These are phyloP conservation scores for Epinotia brunnichana DNA, from an alignment of 2,888 invertebrate species.

Conservation along the genomic window DNA sequence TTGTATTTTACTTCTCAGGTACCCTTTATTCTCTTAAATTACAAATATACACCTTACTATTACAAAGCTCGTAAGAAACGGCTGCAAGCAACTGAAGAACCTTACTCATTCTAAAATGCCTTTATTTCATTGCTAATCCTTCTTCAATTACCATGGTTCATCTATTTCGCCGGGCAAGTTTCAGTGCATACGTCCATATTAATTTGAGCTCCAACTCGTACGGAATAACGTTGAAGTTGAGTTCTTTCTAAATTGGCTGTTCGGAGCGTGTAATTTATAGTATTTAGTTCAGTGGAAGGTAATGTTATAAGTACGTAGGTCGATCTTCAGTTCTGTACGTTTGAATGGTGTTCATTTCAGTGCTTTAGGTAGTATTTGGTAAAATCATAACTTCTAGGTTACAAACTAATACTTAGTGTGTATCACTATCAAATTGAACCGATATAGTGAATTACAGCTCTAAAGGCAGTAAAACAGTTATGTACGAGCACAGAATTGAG, in stretches of 20 bases:
- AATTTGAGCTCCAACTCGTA: neutral
- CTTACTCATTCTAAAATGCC: neutral
- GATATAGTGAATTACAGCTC: no score
- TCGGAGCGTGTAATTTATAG: slow-evolving; percentile 31
- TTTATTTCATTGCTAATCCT: neutral
- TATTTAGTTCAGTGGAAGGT: slow-evolving; percentile 21
- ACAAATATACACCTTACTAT: neutral
- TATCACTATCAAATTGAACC: no score
- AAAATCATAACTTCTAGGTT: no score
- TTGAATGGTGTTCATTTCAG: neutral
- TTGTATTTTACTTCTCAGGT: neutral
- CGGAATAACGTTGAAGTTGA: neutral
- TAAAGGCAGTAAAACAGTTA: no score
- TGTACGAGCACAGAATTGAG: no score
- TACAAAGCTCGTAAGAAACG: neutral
- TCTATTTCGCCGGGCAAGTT: neutral
- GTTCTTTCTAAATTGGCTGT: slow-evolving; percentile 9
- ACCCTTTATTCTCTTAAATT: neutral
- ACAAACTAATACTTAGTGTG: no score
- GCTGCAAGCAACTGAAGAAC: neutral
- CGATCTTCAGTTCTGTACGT: neutral
- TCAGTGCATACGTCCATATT: neutral
- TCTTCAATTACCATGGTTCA: neutral
- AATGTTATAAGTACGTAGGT: neutral
- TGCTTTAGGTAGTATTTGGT: no score